Percentiles rank a stretch among this genome's conserved stretches.
These are phyloP conservation scores for Zoanthus sansibaricus DNA, from an alignment of 92 coral and sea anemone genomes.

Conservation along the genomic window DNA sequence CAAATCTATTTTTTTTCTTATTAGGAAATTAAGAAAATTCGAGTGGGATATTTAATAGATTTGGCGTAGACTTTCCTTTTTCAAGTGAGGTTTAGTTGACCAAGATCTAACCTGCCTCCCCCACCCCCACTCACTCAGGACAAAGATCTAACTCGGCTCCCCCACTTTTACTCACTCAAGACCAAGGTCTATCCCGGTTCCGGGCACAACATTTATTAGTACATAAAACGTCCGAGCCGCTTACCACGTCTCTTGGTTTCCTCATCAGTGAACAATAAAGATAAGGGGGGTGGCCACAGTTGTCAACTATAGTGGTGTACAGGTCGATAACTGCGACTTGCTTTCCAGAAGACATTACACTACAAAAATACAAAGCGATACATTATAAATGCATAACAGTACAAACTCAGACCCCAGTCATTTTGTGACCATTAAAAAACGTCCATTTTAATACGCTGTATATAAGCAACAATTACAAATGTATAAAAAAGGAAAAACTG, in stretches of 20 bases:
- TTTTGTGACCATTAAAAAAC: background rate
- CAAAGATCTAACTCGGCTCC: no score
- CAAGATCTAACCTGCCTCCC: no score
- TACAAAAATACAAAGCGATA: background rate
- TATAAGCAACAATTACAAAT: background rate
- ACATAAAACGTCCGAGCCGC: background rate
- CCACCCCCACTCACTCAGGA: no score
- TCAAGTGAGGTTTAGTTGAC: no score
- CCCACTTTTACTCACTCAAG: no score
- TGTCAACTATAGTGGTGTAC: conserved; percentile 55
- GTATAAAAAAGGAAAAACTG: background rate
- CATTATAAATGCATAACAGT: no score
- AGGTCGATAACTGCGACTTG: conserved; percentile 69
- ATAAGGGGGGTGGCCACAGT: conserved; percentile 81
- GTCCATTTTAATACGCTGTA: background rate
- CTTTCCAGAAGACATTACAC: conserved; percentile 69
- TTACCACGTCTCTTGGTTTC: conserved; percentile 81
- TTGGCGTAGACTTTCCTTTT: no score
- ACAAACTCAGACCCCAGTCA: background rate
- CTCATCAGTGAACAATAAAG: conserved; percentile 73
- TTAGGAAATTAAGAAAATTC: no score
- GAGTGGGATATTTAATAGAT: no score
- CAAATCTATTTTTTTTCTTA: no score
- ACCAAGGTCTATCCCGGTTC: no score
- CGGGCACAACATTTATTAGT: no score